These are phyloP conservation scores for Zelostemma sp. DNA, from an alignment of 1,140 invertebrate species.

Conservation along the genomic window DNA sequence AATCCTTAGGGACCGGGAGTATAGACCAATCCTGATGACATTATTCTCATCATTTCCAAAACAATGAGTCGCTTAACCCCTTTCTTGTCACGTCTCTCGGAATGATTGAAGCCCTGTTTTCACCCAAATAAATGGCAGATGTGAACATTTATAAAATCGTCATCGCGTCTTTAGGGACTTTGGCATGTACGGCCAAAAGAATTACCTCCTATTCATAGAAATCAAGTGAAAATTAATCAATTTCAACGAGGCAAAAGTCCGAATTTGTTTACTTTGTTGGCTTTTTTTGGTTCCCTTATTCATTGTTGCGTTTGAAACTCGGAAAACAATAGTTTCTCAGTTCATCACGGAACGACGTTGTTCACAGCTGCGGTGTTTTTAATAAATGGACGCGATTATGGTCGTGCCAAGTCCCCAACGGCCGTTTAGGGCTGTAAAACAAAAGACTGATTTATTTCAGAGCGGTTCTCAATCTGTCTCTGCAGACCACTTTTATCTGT, in stretches of 20 bases:
- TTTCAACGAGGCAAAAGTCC: no score
- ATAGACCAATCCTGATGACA: slow-evolving; percentile 21
- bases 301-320: no score
- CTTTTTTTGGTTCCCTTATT: no score
- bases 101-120: neutral
- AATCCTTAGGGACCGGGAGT: slow-evolving; percentile 4
- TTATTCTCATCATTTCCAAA: slow-evolving; percentile 53
- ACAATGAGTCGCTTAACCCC: slow-evolving; percentile 35
- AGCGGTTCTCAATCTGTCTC: slow-evolving; percentile 59
- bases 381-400: slow-evolving; percentile 55
- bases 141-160: neutral
- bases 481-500: slow-evolving; percentile 57
- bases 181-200: slow-evolving; percentile 2
- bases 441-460: slow-evolving; percentile 64
- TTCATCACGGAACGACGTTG: neutral
- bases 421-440: slow-evolving; percentile 61
- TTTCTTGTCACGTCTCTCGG: slow-evolving; percentile 9
- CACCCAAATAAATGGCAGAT: neutral
- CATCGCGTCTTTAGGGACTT: neutral
- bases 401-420: slow-evolving; percentile 57
- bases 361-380: slow-evolving; percentile 57
- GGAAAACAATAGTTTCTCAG: neutral
- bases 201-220: neutral
- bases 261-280: no score
- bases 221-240: no score